phyloP scores from a whole-genome alignment of 2,113 vertebrate species.

The Hyperoodon ampullatus region DNA sequence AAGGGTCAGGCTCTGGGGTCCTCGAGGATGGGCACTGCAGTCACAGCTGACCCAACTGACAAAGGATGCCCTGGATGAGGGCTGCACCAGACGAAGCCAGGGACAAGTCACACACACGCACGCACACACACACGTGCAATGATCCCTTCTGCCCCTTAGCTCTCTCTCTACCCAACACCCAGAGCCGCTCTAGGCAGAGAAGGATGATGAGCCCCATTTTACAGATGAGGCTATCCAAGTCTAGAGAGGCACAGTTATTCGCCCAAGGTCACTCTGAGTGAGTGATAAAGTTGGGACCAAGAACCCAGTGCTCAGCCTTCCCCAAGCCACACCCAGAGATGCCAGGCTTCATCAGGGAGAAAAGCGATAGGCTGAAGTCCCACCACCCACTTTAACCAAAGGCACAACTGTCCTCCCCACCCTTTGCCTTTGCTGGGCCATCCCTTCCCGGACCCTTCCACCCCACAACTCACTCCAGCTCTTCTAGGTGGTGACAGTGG shows the following conservation, averaged over 20 bases:
- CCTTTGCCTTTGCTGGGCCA: background rate
- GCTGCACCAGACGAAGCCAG: background rate
- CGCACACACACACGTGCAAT: fast-evolving
- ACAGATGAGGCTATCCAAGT: background rate
- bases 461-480: conserved; percentile 87
- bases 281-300: background rate
- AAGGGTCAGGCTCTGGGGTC: background rate
- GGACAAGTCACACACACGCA: background rate
- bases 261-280: background rate
- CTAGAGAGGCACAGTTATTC: background rate
- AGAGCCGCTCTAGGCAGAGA: background rate
- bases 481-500: conserved; percentile 87
- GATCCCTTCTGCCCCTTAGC: background rate
- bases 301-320: background rate
- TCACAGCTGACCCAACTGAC: background rate
- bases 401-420: background rate
- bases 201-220: background rate
- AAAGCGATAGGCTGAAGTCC: too few species aligned
- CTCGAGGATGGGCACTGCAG: background rate
- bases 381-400: background rate
- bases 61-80: background rate
- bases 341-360: background rate
- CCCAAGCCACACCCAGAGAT: background rate
- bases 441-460: background rate
- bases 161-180: background rate